phyloP scores from a whole-genome alignment of 2,113 vertebrate species.

The Colaptes auratus region DNA sequence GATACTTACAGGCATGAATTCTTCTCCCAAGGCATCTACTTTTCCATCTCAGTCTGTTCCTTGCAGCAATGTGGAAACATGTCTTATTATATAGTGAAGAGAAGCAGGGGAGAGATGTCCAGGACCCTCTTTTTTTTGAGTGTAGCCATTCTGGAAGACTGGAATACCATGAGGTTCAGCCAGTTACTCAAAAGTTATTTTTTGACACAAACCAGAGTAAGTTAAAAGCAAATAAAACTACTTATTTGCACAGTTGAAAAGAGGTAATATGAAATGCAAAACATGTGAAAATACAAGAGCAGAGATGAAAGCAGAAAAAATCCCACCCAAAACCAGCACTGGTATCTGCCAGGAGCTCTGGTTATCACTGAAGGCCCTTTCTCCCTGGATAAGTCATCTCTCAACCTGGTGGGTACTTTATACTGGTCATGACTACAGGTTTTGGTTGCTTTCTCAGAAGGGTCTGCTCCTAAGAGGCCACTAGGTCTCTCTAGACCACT shows the following conservation, averaged over 20 bases:
- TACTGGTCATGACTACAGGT: neutral
- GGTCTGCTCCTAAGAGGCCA: neutral
- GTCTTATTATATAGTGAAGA: neutral
- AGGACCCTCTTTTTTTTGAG: neutral
- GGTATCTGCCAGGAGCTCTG: neutral
- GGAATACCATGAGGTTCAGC: neutral
- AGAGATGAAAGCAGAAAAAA: slow-evolving; percentile 13
- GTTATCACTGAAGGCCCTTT: neutral
- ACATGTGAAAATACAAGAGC: neutral
- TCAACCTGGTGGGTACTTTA: neutral
- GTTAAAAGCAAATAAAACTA: neutral
- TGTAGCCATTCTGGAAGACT: neutral
- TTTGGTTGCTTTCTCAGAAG: slow-evolving; percentile 4
- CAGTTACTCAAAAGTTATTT: neutral
- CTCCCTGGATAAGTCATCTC: neutral
- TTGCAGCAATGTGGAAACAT: neutral
- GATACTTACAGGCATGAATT: slow-evolving; percentile 23
- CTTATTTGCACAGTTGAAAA: neutral
- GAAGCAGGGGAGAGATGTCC: neutral
- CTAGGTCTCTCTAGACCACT: neutral
- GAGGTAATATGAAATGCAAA: neutral
- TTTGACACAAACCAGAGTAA: neutral
- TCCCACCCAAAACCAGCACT: neutral
- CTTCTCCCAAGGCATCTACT: neutral
- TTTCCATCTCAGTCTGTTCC: neutral